phyloP scores from a whole-genome alignment of 2,113 vertebrate genomes.

The Chaenogobius annularis region DNA sequence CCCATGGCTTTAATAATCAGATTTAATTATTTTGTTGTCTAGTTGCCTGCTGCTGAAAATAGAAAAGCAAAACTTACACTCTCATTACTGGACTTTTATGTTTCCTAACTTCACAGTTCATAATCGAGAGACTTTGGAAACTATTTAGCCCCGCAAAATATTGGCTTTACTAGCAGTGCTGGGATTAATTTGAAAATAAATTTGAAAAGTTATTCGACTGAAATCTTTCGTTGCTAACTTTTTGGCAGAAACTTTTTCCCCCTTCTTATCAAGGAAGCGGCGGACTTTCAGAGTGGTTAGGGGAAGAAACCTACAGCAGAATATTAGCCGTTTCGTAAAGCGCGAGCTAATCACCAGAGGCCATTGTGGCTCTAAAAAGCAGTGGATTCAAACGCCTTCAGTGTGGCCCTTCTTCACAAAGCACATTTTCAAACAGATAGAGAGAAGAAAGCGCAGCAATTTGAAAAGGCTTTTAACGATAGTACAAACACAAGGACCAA shows the following conservation, averaged over 20 bases:
- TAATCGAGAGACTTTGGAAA: not conserved
- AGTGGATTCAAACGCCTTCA: constrained; percentile 28
- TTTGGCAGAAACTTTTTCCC: not conserved
- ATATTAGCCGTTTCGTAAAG: constrained; percentile 16
- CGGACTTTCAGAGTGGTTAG: not conserved
- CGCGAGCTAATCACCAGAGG: constrained; percentile 50
- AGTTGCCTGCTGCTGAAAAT: not conserved
- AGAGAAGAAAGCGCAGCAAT: constrained; percentile 18
- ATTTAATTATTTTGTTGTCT: not conserved
- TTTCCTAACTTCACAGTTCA: not conserved
- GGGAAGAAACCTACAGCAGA: constrained; percentile 20
- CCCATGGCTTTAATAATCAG: not conserved
- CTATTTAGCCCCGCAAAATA: not conserved
- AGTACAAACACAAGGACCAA: not conserved
- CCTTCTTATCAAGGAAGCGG: not conserved
- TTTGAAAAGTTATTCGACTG: constrained; percentile 10
- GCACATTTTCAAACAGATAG: constrained; percentile 30
- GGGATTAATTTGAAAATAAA: constrained; percentile 2
- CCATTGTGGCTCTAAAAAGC: constrained; percentile 45
- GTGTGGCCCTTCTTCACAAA: constrained; percentile 17
- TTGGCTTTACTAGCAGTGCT: not conserved
- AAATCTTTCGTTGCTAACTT: not conserved
- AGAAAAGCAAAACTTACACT: not conserved
- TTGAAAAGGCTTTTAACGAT: not conserved
- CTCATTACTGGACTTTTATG: not conserved